Evolutionary conservation across 2,113 vertebrate species (phyloP).

Genomic region (Boleophthalmus pectinirostris): DNA sequence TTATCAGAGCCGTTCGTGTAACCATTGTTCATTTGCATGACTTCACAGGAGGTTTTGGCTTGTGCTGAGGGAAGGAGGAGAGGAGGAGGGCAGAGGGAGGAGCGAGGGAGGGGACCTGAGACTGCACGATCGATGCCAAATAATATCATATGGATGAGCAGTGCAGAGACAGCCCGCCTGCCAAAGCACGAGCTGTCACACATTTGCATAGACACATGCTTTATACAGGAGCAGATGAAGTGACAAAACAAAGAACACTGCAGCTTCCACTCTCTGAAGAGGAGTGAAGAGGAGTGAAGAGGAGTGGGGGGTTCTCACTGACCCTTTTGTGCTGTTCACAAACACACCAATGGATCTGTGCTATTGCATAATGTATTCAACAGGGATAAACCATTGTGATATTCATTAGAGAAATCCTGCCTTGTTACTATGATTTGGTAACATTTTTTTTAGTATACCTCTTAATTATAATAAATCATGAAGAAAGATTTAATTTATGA

Average conservation of each 20-base stretch:
- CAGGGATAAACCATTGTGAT: neutral
- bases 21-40: neutral
- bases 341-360: neutral
- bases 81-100: slow-evolving; percentile 58
- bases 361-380: neutral
- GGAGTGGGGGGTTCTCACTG: neutral
- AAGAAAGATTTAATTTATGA: no score
- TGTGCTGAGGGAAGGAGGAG: slow-evolving; percentile 39
- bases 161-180: slow-evolving; percentile 34
- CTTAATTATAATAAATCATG: no score
- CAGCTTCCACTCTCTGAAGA: neutral
- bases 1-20: no score
- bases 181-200: slow-evolving; percentile 46
- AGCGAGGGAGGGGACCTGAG: slow-evolving; percentile 53
- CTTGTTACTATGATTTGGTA: neutral
- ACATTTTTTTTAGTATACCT: no score
- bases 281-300: neutral
- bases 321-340: neutral
- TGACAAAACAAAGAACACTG: slow-evolving; percentile 18
- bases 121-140: slow-evolving; percentile 71
- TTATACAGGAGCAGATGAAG: slow-evolving; percentile 13
- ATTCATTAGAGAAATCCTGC: neutral
- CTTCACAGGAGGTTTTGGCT: slow-evolving; percentile 29
- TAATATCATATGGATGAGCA: slow-evolving; percentile 70
- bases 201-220: slow-evolving; percentile 7